These are phyloP conservation scores for Holacanthella duospinosa DNA, from an alignment of 2,888 invertebrate species.

Conservation along the genomic window DNA sequence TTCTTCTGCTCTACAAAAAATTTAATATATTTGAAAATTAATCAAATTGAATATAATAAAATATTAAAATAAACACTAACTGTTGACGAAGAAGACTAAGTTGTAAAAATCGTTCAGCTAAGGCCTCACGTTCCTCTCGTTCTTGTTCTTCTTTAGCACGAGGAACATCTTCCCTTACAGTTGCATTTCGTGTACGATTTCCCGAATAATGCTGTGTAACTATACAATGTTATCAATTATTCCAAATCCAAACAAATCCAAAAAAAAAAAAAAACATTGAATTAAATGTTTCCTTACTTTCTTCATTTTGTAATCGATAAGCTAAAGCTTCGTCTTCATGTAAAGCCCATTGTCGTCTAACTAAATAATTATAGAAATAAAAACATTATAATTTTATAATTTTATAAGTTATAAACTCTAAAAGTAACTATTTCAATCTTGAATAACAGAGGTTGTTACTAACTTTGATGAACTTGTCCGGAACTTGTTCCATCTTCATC, in stretches of 20 bases:
- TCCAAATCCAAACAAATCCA: too few species aligned
- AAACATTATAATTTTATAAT: too few species aligned
- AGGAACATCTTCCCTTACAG: conserved; percentile 67
- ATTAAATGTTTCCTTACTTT: conserved; percentile 50
- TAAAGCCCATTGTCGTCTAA: conserved; percentile 71
- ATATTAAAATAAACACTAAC: conserved; percentile 43
- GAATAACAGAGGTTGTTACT: not conserved
- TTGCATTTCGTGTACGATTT: conserved; percentile 62
- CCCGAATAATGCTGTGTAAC: conserved; percentile 64
- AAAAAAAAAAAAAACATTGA: not conserved
- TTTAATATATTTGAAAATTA: too few species aligned
- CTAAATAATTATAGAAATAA: conserved; percentile 44
- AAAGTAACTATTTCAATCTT: not conserved
- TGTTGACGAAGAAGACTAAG: conserved; percentile 51
- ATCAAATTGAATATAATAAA: conserved; percentile 1
- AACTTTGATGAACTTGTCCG: not conserved
- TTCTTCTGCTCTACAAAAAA: conserved; percentile 51
- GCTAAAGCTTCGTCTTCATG: conserved; percentile 74
- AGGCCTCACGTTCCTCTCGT: conserved; percentile 55
- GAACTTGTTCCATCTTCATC: too few species aligned
- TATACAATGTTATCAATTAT: conserved; percentile 40
- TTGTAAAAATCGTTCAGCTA: conserved; percentile 44
- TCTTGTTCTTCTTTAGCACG: conserved; percentile 62
- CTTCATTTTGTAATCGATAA: conserved; percentile 67
- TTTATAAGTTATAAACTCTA: too few species aligned